Base-by-base conservation (phyloP, 1,140 invertebrate species). In the Aphaenogaster rudis region DNA sequence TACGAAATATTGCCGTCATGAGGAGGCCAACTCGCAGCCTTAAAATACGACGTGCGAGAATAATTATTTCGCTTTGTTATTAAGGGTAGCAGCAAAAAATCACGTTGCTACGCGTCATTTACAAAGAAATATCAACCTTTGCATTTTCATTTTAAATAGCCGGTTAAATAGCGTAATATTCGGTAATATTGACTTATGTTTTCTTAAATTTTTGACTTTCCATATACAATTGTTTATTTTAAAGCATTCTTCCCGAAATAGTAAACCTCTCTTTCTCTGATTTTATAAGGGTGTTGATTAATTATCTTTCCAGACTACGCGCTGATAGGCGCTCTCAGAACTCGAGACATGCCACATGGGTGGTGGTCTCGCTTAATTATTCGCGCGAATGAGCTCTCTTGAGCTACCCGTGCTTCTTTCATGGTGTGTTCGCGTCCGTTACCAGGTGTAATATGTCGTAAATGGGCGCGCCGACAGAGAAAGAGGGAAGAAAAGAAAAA, bases 321-420 rank as follows among this genome's bases (percentile, higher is more conserved):
- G 61, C 42, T 50, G 78, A 50, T 88, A 78, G 64, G 11, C 17
- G 21, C 11, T 15, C 57, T 85, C 48, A 57, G 67, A 45, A 54
- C 61, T 80, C 33, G 21, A 85, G 66, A 86, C 17, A 80, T 45
- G 52, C 67, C 39, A 50, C 72, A 54, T 89, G 87, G 72, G 80
- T 78, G 79, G 79, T 86, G 86, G 80, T 67, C 87, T 85, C 79
- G 88, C 64, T 88, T 89, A 88, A 89, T 89, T 89, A 89, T 88
- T 84, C 86, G 61, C 33, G n/a, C 15, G 72, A 64, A 85, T 52
- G 48, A 52, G 28, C 33, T 79, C 61, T 64, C 17, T 78, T 13
- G 39, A 61, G 87, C 76, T 71, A 52, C 54, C 67, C 67, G 66
- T 52, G 17, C 17, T 36, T 54, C 17, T 67, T 66, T 80, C 45